phyloP scores from a whole-genome alignment of 2,113 vertebrate genomes.

The Rhagologus leucostigma region DNA sequence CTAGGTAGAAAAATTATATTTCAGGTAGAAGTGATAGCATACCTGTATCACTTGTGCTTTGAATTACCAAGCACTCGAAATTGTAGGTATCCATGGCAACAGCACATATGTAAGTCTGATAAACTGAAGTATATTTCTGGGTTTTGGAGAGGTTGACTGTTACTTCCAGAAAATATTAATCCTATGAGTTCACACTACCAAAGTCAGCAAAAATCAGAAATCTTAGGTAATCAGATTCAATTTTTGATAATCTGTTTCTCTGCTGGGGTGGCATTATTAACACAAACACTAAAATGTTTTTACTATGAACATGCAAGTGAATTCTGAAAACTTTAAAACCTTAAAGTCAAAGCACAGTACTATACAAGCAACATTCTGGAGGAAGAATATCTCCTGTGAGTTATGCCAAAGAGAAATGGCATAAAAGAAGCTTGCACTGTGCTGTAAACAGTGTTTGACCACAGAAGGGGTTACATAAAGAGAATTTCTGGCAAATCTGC shows the following conservation, averaged over 20 bases:
- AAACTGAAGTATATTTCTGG: conserved; percentile 6
- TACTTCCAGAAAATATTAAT: not conserved
- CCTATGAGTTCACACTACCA: not conserved
- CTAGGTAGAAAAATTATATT: not conserved
- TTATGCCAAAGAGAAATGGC: not conserved
- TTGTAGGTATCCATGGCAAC: conserved; percentile 28
- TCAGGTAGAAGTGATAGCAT: not conserved
- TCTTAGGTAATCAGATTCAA: not conserved
- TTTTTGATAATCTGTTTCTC: not conserved
- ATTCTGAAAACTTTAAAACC: not conserved
- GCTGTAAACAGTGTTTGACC: not conserved
- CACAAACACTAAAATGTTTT: not conserved
- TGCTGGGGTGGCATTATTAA: not conserved
- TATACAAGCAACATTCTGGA: not conserved
- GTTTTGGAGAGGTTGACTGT: not conserved
- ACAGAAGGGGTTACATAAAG: not conserved
- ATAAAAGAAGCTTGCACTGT: no score
- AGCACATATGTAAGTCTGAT: not conserved
- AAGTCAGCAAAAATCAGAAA: not conserved
- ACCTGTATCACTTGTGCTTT: conserved; percentile 1
- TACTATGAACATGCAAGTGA: not conserved
- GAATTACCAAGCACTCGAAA: conserved; percentile 28
- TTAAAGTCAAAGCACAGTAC: not conserved
- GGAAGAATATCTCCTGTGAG: not conserved
- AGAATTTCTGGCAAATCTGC: not conserved